A percentile compares a stretch with the other conserved stretches of the same genome.
These are phyloP conservation scores for Scaptomyza caliginosa DNA, from an alignment of 2,888 invertebrate species.

Conservation along the genomic window DNA sequence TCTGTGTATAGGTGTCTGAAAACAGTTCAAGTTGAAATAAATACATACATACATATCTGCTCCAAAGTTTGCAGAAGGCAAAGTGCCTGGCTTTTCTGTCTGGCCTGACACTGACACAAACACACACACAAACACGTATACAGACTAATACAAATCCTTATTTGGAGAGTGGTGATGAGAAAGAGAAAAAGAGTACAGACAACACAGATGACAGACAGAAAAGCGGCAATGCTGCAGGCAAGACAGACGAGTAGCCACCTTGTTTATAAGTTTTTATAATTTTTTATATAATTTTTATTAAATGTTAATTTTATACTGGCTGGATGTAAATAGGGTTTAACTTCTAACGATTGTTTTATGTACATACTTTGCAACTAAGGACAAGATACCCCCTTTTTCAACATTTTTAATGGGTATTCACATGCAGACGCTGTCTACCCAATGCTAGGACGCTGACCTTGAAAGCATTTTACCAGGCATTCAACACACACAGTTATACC, in stretches of 20 bases:
- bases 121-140: no score
- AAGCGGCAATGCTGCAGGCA: background rate
- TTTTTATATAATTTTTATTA: constrained; percentile 12
- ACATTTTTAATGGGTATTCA: background rate
- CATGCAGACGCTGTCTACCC: background rate
- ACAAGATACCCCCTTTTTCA: background rate
- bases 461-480: background rate
- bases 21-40: background rate
- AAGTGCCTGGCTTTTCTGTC: background rate
- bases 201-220: background rate
- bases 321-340: no score
- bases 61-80: background rate
- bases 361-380: background rate
- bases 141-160: background rate
- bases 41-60: no score
- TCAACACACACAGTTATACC: background rate
- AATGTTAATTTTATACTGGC: no score
- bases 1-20: background rate
- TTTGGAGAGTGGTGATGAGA: background rate
- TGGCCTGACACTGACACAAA: background rate
- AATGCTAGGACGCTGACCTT: constrained; percentile 1
- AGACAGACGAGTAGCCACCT: background rate
- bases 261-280: background rate
- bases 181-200: background rate
- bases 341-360: background rate